phyloP scores from a whole-genome alignment of 1,140 invertebrate species.

The Aphis craccivora region DNA sequence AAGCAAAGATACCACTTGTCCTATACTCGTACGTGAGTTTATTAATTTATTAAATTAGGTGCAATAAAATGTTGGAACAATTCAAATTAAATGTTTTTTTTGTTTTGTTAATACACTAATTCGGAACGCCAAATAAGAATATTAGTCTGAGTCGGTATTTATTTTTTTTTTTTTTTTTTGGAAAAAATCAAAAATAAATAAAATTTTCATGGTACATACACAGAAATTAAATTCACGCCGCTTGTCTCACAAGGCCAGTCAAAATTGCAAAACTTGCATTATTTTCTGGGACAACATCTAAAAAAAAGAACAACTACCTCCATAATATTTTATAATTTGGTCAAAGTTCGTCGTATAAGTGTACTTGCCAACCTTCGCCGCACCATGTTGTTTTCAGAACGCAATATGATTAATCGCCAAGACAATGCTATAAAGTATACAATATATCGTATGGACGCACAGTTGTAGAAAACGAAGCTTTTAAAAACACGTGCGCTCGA shows the following conservation, averaged over 20 bases:
- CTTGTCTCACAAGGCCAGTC: too few relatives aligned
- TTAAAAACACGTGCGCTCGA: not conserved
- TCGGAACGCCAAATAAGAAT: not conserved
- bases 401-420: not conserved
- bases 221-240: not conserved
- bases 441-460: too few relatives aligned
- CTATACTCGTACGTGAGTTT: too few relatives aligned
- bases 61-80: too few relatives aligned
- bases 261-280: not conserved
- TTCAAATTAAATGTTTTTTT: not conserved
- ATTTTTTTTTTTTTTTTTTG: not conserved
- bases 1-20: too few relatives aligned
- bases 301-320: not conserved
- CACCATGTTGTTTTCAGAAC: not conserved
- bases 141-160: not conserved
- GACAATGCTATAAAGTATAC: not conserved
- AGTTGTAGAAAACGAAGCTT: not conserved
- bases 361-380: not conserved
- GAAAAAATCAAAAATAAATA: not conserved
- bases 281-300: not conserved
- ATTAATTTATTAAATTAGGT: too few relatives aligned
- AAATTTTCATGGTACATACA: not conserved
- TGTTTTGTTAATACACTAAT: not conserved
- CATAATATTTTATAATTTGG: not conserved
- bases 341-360: not conserved